phyloP scores from a whole-genome alignment of 1,140 invertebrate genomes.

The Adelges cooleyi region DNA sequence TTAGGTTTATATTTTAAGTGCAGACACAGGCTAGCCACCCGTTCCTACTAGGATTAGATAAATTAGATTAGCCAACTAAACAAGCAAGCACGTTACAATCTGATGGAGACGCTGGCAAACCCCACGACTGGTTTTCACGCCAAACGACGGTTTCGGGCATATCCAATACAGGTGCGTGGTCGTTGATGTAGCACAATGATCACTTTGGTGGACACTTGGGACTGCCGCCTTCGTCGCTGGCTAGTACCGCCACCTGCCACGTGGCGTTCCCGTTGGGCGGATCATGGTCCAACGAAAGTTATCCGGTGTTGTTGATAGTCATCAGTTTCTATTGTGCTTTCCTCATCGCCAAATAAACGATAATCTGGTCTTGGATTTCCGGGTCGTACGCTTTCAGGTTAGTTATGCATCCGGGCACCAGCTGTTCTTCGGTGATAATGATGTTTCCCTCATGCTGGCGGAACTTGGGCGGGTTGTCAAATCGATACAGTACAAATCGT shows the following conservation, averaged over 20 bases:
- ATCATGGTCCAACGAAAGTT: conserved; percentile 71
- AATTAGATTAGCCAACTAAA: too few relatives aligned
- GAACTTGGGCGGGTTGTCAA: conserved; percentile 72
- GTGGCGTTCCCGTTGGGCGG: conserved; percentile 65
- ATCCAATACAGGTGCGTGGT: conserved; percentile 75
- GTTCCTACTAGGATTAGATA: too few relatives aligned
- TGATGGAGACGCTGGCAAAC: too few relatives aligned
- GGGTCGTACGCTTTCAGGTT: conserved; percentile 67
- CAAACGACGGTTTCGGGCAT: conserved; percentile 68
- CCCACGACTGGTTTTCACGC: conserved; percentile 61
- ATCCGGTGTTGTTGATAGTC: conserved; percentile 58
- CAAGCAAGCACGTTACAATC: too few relatives aligned
- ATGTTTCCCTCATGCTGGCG: conserved; percentile 50
- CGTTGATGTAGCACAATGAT: conserved; percentile 70
- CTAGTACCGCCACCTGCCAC: conserved; percentile 73
- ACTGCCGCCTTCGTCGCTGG: conserved; percentile 63
- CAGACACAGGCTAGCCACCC: too few relatives aligned
- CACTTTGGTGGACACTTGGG: conserved; percentile 50
- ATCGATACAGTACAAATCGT: too few relatives aligned
- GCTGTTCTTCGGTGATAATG: conserved; percentile 55
- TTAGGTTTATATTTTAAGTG: too few relatives aligned
- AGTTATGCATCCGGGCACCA: conserved; percentile 52
- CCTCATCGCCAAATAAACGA: conserved; percentile 60
- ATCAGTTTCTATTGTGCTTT: conserved; percentile 56
- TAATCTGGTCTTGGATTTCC: conserved; percentile 65